Evolutionary conservation across 2,888 invertebrate genomes (phyloP).

Genomic region (Andrena chrysosceles): DNA sequence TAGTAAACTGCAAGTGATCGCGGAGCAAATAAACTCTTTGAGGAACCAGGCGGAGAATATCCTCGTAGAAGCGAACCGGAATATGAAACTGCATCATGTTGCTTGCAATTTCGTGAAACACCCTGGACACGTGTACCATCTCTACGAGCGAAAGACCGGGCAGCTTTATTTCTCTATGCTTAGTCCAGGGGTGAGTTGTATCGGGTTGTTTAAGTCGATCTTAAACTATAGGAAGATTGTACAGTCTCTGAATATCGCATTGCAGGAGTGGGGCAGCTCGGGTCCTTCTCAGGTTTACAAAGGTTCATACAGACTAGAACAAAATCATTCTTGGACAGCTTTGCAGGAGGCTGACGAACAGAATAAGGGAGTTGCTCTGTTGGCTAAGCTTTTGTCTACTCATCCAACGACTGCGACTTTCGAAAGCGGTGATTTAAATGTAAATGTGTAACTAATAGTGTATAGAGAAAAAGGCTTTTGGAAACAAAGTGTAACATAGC

Average conservation of each 20-base stretch:
- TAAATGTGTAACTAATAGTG: slow-evolving; percentile 17
- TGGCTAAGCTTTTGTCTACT: slow-evolving; percentile 44
- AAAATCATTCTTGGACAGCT: slow-evolving; percentile 90
- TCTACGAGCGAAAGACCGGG: slow-evolving; percentile 89
- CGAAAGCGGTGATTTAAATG: slow-evolving; percentile 28
- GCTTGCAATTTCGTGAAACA: slow-evolving; percentile 91
- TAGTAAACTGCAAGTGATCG: slow-evolving; percentile 89
- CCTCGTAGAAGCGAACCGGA: slow-evolving; percentile 87
- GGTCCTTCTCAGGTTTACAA: slow-evolving; percentile 87
- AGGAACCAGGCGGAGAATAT: slow-evolving; percentile 88
- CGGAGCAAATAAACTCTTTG: slow-evolving; percentile 90
- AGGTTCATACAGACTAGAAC: slow-evolving; percentile 89
- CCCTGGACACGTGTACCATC: slow-evolving; percentile 90
- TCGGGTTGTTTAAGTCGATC: neutral
- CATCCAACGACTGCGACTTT: slow-evolving; percentile 4
- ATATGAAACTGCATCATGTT: slow-evolving; percentile 88
- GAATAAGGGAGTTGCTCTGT: slow-evolving; percentile 75
- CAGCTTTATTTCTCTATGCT: slow-evolving; percentile 91
- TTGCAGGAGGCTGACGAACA: slow-evolving; percentile 84
- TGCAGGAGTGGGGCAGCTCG: slow-evolving; percentile 89
- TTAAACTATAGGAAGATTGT: neutral
- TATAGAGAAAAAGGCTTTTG: neutral
- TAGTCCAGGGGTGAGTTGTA: slow-evolving; percentile 88
- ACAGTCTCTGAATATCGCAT: slow-evolving; percentile 66
- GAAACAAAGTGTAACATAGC: neutral